A percentile compares a stretch with the other conserved stretches of the same genome.
These are phyloP conservation scores for Epinotia demarniana DNA, from an alignment of 2,888 invertebrate species.

Conservation along the genomic window DNA sequence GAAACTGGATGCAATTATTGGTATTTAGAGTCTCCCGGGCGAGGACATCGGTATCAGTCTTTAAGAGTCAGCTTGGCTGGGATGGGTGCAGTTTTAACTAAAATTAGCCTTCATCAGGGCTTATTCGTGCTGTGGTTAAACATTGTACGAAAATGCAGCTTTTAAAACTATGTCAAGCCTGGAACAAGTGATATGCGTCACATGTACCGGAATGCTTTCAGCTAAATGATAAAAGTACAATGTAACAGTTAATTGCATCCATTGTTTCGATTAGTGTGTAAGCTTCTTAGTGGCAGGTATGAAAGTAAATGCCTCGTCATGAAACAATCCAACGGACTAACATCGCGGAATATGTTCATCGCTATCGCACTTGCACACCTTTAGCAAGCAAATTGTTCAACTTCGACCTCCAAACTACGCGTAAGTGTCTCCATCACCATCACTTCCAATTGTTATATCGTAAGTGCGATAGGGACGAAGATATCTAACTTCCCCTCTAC, in stretches of 20 bases:
- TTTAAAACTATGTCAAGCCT: neutral
- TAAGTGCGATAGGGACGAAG: neutral
- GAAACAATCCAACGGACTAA: too few species aligned
- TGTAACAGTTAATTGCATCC: constrained; percentile 39
- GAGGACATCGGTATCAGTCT: constrained; percentile 36
- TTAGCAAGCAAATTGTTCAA: neutral
- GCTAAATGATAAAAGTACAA: neutral
- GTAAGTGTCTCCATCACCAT: neutral
- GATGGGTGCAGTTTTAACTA: constrained; percentile 2
- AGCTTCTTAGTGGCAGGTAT: neutral
- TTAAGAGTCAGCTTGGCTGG: constrained; percentile 31
- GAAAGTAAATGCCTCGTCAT: neutral
- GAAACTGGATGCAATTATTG: constrained; percentile 43
- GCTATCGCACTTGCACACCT: neutral
- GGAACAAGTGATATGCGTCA: neutral
- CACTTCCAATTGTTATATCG: neutral
- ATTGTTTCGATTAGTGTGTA: constrained; percentile 21
- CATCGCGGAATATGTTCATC: neutral
- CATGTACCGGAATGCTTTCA: constrained; percentile 15
- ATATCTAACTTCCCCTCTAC: neutral
- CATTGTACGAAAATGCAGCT: constrained; percentile 9
- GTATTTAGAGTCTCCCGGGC: constrained; percentile 20
- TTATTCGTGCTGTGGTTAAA: constrained; percentile 7
- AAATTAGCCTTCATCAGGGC: neutral
- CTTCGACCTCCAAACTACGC: neutral